phyloP scores from a whole-genome alignment of 1,140 invertebrate species.

The Lepidurus packardi region DNA sequence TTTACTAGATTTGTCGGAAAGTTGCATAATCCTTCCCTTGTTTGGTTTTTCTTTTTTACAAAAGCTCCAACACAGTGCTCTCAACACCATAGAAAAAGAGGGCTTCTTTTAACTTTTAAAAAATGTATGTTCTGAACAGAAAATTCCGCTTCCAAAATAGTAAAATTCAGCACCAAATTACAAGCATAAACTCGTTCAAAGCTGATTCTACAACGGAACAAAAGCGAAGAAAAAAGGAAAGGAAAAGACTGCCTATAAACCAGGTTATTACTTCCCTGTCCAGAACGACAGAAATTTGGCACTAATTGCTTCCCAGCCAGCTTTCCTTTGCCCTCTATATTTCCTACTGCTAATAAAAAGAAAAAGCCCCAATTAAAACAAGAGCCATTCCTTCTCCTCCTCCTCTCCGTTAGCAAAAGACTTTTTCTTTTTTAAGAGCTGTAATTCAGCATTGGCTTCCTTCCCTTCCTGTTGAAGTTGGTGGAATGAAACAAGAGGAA shows the following conservation, averaged over 20 bases:
- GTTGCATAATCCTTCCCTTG: too few species aligned
- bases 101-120: too few species aligned
- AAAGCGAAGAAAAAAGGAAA: background rate
- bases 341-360: background rate
- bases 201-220: background rate
- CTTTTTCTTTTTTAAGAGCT: too few species aligned
- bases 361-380: constrained; percentile 4
- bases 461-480: too few species aligned
- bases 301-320: background rate
- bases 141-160: background rate
- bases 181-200: background rate
- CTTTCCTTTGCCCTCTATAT: background rate
- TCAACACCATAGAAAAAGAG: too few species aligned
- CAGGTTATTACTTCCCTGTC: constrained; percentile 8
- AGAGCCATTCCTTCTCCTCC: background rate
- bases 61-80: too few species aligned
- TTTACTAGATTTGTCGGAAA: too few species aligned
- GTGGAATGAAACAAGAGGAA: too few species aligned
- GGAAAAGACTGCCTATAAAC: background rate
- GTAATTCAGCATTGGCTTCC: too few species aligned
- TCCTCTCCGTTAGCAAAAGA: background rate
- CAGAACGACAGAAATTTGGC: background rate
- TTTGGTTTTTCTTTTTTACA: too few species aligned
- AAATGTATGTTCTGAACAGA: background rate
- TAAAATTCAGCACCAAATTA: background rate